Evolutionary conservation across 2,113 vertebrate genomes (phyloP), one percentile per base, ranked within the genome.

Genomic region (Zosterops lateralis): DNA sequence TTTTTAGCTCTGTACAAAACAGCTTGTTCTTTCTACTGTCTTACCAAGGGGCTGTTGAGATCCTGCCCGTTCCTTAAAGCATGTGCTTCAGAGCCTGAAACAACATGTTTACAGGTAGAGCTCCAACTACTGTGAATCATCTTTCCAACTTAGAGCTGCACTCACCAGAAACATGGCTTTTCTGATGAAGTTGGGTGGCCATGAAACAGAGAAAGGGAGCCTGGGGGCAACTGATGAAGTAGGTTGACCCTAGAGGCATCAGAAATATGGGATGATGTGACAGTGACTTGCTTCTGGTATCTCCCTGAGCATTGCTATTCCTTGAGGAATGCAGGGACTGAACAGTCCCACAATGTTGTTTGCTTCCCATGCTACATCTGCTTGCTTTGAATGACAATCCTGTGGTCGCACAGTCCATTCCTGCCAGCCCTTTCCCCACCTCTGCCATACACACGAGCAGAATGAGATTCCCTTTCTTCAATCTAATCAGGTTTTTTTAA

Each of bases 1-100:
- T 93, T 95, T 97, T 96, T 92, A 95, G 84, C 75, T 89, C 87
- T 36, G 78, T 66, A 79, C 1, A 3, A 82, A 92, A 66, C 67
- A 83, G 78, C 78, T 85, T 71, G 91, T 91, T 89, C 94, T 84
- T 94, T 83, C 93, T 91, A 74, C 67, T 73, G 1, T n/a, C 78
- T 48, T 79, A 89, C 73, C 62, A 66, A 44, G 54, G 42, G 62
- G 34, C 40, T 90, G 76, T 44, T 34, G 50, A 91, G 84, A 14
- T 92, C 86, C 42, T 89, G 83, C 83, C 84, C 32, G 1, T 45
- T 60, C 78, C 84, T 36, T 90, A 57, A 90, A 91, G 84, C 12
- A 10, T 21, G 67, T 51, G 64, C 85, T 85, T 87, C 75, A 85
- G 84, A 95, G 79, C 42, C 62, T 0, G 0, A 95, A 73, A 79